Evolutionary conservation across 2,113 vertebrate species (phyloP).

Genomic region (Bos indicus): DNA sequence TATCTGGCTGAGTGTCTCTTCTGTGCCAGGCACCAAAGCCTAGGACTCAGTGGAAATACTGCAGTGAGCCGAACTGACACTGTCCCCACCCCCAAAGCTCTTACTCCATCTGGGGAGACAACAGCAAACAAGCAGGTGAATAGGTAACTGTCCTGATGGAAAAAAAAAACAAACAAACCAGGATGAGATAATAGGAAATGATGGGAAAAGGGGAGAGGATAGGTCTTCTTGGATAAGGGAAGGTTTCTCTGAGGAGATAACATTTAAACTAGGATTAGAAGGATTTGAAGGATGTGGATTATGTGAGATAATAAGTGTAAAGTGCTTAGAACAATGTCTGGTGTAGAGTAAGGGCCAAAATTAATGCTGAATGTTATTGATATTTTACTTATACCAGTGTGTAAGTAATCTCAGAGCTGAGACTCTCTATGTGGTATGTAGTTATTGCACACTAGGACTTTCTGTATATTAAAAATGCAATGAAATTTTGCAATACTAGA

Average conservation of each 20-base stretch:
- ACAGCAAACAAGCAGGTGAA: background rate
- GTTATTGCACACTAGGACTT: background rate
- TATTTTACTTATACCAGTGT: background rate
- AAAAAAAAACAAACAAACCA: constrained; percentile 35
- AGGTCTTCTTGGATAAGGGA: constrained; percentile 9
- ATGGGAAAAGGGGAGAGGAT: background rate
- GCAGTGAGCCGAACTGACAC: background rate
- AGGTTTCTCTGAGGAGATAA: constrained; percentile 39
- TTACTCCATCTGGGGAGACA: background rate
- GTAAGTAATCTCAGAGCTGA: background rate
- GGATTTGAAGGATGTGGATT: background rate
- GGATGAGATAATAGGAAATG: constrained; percentile 41
- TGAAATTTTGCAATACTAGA: background rate
- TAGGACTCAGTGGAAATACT: background rate
- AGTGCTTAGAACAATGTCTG: constrained; percentile 41
- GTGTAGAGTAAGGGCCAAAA: background rate
- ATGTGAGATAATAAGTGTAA: background rate
- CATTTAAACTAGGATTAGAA: constrained; percentile 31
- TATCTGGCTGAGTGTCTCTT: background rate
- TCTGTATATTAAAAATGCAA: background rate
- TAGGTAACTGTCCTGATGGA: constrained; percentile 44
- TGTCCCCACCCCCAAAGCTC: background rate
- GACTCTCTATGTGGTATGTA: background rate
- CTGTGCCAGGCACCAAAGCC: background rate
- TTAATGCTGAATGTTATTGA: background rate